Conservation (phyloP, 2,113 vertebrate genomes). For the Indicator maculatus region DNA sequence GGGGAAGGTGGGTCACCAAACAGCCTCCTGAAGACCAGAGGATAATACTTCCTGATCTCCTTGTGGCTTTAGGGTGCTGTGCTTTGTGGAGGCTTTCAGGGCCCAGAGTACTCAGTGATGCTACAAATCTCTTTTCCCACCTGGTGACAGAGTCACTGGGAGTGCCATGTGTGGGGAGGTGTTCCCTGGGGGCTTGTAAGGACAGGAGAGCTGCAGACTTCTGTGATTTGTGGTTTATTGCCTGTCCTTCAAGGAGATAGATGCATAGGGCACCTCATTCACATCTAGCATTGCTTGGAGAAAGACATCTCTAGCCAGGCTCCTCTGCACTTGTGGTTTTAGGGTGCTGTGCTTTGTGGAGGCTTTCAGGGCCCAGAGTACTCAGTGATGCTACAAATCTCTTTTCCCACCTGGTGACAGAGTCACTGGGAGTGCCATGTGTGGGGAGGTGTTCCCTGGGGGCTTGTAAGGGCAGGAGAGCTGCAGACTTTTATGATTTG, state of each 20-base stretch:
- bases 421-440: neutral
- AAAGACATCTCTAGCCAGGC: neutral
- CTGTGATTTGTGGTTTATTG: neutral
- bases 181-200: neutral
- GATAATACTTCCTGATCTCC: conserved; percentile 29
- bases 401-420: neutral
- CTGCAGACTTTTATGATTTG: neutral
- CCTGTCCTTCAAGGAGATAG: neutral
- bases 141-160: neutral
- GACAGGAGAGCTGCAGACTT: neutral
- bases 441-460: neutral
- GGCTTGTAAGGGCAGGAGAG: neutral
- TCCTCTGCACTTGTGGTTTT: neutral
- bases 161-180: neutral
- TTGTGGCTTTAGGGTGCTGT: neutral
- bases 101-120: neutral
- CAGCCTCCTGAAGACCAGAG: neutral
- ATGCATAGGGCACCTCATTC: neutral
- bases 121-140: neutral
- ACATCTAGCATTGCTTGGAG: neutral
- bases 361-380: neutral
- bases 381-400: neutral
- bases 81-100: neutral
- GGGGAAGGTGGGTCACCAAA: neutral
- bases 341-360: neutral